Evolutionary conservation across 1,140 invertebrate genomes (phyloP).

Genomic region (Melipona quadrifasciata): DNA sequence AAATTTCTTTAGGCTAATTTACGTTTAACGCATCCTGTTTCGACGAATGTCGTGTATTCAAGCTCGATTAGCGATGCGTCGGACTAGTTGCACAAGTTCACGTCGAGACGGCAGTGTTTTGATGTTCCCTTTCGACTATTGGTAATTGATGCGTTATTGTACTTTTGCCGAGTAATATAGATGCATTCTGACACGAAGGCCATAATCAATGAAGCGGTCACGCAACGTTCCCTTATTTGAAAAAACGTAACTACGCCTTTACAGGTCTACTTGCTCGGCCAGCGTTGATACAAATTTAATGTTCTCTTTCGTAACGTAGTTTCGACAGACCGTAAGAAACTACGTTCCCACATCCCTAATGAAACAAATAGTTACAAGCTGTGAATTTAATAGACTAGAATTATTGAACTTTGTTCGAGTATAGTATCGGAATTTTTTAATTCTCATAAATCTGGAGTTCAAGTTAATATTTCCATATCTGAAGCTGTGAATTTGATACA

Average conservation of each 20-base stretch:
- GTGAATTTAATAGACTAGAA: background rate
- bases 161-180: conserved; percentile 20
- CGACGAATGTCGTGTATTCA: background rate
- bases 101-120: background rate
- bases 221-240: conserved; percentile 33
- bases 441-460: background rate
- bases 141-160: conserved; percentile 16
- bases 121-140: background rate
- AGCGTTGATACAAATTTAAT: conserved; percentile 24
- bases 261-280: background rate
- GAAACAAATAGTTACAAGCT: background rate
- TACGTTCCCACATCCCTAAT: background rate
- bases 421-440: no score
- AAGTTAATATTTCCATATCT: no score
- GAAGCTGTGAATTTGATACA: no score
- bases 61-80: background rate
- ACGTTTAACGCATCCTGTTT: background rate
- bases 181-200: no score
- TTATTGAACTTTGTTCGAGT: no score
- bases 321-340: background rate
- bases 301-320: no score
- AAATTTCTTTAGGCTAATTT: background rate
- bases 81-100: background rate
- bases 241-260: conserved; percentile 40
- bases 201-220: conserved; percentile 42